Percentiles rank a stretch among this genome's conserved stretches.
phyloP scores from a whole-genome alignment of 53 echinoderm and acorn worm species.

The Antedon mediterranea region DNA sequence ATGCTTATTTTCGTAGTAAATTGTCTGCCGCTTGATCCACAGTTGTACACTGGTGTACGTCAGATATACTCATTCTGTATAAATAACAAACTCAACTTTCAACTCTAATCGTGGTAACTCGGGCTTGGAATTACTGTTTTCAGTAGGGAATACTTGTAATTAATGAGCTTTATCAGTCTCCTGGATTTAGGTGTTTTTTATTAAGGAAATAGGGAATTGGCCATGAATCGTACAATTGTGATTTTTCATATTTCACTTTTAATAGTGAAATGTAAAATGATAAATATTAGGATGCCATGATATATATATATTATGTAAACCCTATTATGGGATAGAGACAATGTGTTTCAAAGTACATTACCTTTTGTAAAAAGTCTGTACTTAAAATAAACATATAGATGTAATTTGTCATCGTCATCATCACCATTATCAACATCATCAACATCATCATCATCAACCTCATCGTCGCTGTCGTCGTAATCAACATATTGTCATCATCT shows the following conservation, averaged over 20 bases:
- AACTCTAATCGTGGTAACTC: neutral
- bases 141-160: neutral
- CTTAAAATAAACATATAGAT: too few species aligned
- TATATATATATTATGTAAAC: too few species aligned
- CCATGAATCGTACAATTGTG: neutral
- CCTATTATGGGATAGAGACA: neutral
- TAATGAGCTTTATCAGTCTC: neutral
- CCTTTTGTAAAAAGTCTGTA: too few species aligned
- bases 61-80: too few species aligned
- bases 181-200: neutral
- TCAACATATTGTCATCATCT: neutral
- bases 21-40: too few species aligned
- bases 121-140: neutral
- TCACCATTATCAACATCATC: slow-evolving; percentile 9
- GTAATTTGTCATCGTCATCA: neutral
- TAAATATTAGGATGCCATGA: too few species aligned
- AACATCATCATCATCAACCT: neutral
- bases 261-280: too few species aligned
- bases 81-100: neutral
- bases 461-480: neutral
- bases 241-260: neutral
- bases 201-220: neutral
- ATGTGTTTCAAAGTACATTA: neutral
- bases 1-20: too few species aligned
- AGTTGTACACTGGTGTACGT: too few species aligned